Base-by-base conservation (phyloP, 2,797 vertebrate genomes). In the Smutsia gigantea region DNA sequence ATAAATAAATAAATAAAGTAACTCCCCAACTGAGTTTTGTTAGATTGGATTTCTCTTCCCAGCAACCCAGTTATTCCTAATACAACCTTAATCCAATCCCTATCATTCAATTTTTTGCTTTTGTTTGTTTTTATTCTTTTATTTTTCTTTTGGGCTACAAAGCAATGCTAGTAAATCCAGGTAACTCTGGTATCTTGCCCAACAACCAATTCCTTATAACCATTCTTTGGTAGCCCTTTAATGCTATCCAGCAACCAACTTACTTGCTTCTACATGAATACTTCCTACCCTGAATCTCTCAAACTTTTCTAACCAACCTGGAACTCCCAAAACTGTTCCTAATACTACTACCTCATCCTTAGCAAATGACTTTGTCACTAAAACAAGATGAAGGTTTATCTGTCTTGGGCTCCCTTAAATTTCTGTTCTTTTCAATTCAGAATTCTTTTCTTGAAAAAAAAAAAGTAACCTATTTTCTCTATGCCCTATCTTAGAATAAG, bases 331-430 rank as follows among this genome's bases (percentile, higher is more conserved):
- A 66, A 63, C 9, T n/a, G 49, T 39, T 9, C 37, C 29, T 11
- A 29, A 5, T 66, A 93, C 39, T 53, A 42, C 61, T 39, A 79
- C n/a, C 15, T 64, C 14, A 57, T 2, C 8, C 25, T 83, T 25
- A 78, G 49, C 82, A 86, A 93, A 77, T 49, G 23, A 93, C 15
- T 77, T 42, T 84, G 46, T 29, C 79, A 87, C 11, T 39, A 74
- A 83, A 83, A 83, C 17, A 42, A 93, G 64, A 63, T 46, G 71
- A 79, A 93, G n/a, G 71, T 63, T 81, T 72, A 51, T 93, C 66
- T 15, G 14, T n/a, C 66, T 55, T 81, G 17, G 34, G 21, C 2
- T 42, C n/a, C 57, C 18, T 81, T 53, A 72, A 82, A 63, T 81
- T 88, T 88, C 46, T 81, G 7, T 87, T 53, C 42, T 90, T 72